phyloP scores from a whole-genome alignment of 1,140 invertebrate species.

The Diabrotica undecimpunctata region DNA sequence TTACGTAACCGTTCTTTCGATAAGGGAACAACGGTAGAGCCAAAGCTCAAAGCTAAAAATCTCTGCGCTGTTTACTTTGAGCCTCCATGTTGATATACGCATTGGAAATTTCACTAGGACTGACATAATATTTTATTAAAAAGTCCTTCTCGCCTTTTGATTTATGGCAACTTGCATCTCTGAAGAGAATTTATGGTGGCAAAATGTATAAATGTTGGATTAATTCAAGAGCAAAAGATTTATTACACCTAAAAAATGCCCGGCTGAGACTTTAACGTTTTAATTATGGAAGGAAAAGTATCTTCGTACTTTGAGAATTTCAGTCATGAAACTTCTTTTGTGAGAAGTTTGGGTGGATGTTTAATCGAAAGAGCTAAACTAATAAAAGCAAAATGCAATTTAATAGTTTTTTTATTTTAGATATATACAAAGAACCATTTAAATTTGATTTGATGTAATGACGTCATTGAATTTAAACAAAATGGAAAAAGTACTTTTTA shows the following conservation, averaged over 20 bases:
- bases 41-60: background rate
- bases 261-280: background rate
- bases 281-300: background rate
- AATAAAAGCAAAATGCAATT: too few species aligned
- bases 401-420: too few species aligned
- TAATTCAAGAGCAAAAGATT: constrained; percentile 3
- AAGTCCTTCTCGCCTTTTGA: constrained; percentile 1
- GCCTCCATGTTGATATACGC: background rate
- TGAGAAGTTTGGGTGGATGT: too few species aligned
- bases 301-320: background rate
- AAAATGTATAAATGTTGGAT: background rate
- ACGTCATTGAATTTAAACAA: too few species aligned
- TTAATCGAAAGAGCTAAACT: too few species aligned
- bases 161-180: background rate
- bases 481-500: too few species aligned
- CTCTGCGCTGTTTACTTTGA: background rate
- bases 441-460: too few species aligned
- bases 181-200: background rate
- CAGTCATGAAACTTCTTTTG: too few species aligned
- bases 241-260: background rate
- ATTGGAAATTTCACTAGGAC: background rate
- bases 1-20: too few species aligned
- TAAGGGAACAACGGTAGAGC: too few species aligned
- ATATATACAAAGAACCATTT: too few species aligned
- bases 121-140: background rate